These are phyloP conservation scores for Vesta saturnalis DNA, from an alignment of 2,888 invertebrate species.

Conservation along the genomic window DNA sequence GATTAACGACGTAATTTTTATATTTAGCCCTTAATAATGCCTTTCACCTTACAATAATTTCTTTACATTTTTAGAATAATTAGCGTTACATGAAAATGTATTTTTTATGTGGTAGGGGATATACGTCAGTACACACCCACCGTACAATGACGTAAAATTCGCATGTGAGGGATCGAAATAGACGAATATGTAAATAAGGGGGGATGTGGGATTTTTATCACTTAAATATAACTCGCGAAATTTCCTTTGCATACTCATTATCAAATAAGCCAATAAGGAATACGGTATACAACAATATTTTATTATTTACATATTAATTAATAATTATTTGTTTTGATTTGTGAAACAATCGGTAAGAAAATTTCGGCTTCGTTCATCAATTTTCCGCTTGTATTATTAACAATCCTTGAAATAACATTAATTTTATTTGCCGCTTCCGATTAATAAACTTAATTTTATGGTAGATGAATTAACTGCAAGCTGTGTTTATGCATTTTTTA, in stretches of 20 bases:
- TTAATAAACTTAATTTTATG: no score
- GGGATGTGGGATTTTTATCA: neutral
- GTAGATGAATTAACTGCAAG: neutral
- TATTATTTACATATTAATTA: neutral
- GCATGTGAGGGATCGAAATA: neutral
- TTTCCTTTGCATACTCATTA: neutral
- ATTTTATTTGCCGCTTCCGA: no score
- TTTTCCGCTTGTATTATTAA: neutral
- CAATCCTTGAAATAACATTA: neutral
- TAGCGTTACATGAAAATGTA: no score
- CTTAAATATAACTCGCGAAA: neutral
- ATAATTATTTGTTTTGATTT: neutral
- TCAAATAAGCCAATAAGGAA: neutral
- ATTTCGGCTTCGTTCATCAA: neutral
- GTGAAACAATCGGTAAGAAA: neutral
- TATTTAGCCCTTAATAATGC: no score
- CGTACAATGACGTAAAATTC: neutral
- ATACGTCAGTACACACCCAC: slow-evolving; percentile 12
- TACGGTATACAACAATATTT: no score
- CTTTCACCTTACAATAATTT: no score
- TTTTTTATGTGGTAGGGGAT: neutral
- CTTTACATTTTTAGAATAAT: no score
- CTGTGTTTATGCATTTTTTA: neutral
- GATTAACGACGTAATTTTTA: no score
- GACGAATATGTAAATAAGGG: neutral